These are phyloP conservation scores for Sander vitreus DNA, from an alignment of 2,113 vertebrate species.

Conservation along the genomic window DNA sequence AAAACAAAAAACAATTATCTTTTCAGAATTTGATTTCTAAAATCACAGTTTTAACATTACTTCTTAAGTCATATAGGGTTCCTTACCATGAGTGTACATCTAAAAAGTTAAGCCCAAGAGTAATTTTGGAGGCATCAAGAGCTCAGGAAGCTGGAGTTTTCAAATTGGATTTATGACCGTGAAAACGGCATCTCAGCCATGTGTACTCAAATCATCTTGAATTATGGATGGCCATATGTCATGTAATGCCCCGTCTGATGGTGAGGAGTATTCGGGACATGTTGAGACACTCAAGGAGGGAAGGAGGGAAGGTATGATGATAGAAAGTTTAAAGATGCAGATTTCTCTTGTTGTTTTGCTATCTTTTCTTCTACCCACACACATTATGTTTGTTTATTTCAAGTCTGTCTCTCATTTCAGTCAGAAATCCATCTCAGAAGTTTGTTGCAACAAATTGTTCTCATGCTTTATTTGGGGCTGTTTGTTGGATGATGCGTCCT, in stretches of 20 bases:
- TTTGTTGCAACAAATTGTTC: slow-evolving; percentile 29
- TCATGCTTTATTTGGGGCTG: slow-evolving; percentile 8
- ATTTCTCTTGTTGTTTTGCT: not conserved
- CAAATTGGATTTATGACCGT: slow-evolving; percentile 63
- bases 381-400: not conserved
- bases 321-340: not conserved
- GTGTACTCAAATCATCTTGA: slow-evolving; percentile 56
- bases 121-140: slow-evolving; percentile 34
- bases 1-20: no score
- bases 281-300: slow-evolving; percentile 2
- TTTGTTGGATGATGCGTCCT: slow-evolving; percentile 31
- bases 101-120: slow-evolving; percentile 25
- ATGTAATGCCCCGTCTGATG: slow-evolving; percentile 19
- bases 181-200: slow-evolving; percentile 48
- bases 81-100: slow-evolving; percentile 11
- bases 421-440: slow-evolving; percentile 12
- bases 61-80: not conserved
- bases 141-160: slow-evolving; percentile 36
- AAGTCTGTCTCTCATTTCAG: not conserved
- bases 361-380: not conserved
- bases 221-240: slow-evolving; percentile 49
- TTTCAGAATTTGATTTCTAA: not conserved
- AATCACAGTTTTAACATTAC: not conserved
- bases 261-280: not conserved
- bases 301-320: not conserved